These are phyloP conservation scores for Tachysurus vachellii DNA, from an alignment of 2,113 vertebrate species.

Conservation along the genomic window DNA sequence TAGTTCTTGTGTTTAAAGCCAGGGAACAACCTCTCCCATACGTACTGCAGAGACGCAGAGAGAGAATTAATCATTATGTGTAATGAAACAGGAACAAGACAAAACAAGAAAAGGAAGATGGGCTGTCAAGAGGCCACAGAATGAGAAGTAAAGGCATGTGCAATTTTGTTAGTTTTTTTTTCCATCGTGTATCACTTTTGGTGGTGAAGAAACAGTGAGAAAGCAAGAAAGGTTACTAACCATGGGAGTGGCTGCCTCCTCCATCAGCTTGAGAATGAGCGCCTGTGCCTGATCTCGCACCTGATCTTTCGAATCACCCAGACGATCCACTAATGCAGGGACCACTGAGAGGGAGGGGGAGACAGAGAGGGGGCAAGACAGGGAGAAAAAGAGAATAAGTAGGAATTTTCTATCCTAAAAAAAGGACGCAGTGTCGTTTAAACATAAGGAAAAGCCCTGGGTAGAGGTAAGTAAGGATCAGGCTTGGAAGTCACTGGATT, in stretches of 20 bases:
- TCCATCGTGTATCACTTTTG: background rate
- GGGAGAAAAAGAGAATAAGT: background rate
- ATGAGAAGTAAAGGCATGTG: slow-evolving; percentile 3
- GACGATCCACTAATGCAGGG: slow-evolving; percentile 86
- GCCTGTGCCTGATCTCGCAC: slow-evolving; percentile 92
- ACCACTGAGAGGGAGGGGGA: slow-evolving; percentile 73
- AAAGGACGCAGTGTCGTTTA: background rate
- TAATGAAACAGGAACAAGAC: slow-evolving; percentile 37
- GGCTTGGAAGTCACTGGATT: background rate
- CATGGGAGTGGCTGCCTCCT: slow-evolving; percentile 84
- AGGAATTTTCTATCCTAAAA: background rate
- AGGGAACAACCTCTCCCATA: slow-evolving; percentile 89
- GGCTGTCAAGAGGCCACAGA: background rate
- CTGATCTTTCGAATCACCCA: slow-evolving; percentile 95
- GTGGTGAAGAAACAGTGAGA: background rate
- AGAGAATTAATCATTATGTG: background rate
- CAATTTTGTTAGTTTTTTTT: background rate
- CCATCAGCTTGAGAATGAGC: slow-evolving; percentile 87
- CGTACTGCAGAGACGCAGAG: slow-evolving; percentile 73
- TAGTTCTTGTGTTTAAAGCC: slow-evolving; percentile 98
- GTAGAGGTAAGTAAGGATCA: background rate
- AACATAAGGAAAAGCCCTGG: background rate
- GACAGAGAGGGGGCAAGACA: background rate
- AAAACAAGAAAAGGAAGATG: background rate
- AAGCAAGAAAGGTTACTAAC: slow-evolving; percentile 62